Evolutionary conservation across 2,797 vertebrate species (phyloP).

Genomic region (Poecilia picta): DNA sequence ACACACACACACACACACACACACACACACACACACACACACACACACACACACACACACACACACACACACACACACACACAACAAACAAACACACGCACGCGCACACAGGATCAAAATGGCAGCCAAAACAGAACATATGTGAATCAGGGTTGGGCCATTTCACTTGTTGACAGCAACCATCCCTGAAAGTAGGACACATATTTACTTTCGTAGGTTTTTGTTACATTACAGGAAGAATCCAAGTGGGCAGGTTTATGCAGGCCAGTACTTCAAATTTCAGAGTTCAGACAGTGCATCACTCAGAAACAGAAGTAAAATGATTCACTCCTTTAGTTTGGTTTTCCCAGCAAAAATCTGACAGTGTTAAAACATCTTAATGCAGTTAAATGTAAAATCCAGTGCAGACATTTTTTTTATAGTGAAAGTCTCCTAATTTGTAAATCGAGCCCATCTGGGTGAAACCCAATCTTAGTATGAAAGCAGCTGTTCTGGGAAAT

Average conservation of each 20-base stretch:
- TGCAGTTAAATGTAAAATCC: background rate
- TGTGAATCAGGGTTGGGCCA: background rate
- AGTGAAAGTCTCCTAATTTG: background rate
- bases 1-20: no score
- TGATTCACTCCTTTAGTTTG: background rate
- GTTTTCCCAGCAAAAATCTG: background rate
- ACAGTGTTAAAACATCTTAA: background rate
- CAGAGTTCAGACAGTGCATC: background rate
- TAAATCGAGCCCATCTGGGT: background rate
- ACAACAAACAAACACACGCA: no score
- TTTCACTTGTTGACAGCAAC: background rate
- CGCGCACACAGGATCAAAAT: background rate
- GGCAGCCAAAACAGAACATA: background rate
- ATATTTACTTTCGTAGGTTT: background rate
- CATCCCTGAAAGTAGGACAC: background rate
- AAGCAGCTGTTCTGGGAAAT: background rate
- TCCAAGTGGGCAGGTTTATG: background rate
- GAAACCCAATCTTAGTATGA: background rate
- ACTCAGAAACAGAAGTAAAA: background rate
- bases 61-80: no score
- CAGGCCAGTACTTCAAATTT: background rate
- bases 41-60: no score
- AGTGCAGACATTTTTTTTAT: background rate
- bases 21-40: no score
- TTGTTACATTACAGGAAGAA: background rate